These are phyloP conservation scores for Cerceris ruficornis DNA, from an alignment of 2,888 invertebrate species.

Conservation along the genomic window DNA sequence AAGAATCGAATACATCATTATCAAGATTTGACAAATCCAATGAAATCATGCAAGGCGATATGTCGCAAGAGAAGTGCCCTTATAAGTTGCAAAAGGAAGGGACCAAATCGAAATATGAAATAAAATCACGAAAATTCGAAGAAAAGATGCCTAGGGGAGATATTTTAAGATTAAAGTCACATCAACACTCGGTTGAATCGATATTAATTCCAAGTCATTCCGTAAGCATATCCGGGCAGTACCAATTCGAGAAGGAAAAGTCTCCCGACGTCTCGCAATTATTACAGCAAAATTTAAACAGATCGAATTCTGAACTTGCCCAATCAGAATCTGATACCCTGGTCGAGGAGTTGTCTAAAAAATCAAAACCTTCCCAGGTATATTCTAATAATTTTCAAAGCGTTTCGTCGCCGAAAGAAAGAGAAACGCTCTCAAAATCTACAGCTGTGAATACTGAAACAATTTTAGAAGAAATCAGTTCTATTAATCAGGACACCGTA, in stretches of 20 bases:
- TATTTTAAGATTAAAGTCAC: conserved; percentile 66
- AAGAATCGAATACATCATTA: conserved; percentile 58
- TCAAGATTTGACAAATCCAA: conserved; percentile 45
- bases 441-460: conserved; percentile 41
- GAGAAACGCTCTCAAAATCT: conserved; percentile 39
- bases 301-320: conserved; percentile 63
- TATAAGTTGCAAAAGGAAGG: conserved; percentile 38
- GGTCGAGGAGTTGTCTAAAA: conserved; percentile 77
- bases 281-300: conserved; percentile 43
- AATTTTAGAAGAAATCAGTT: conserved; percentile 56
- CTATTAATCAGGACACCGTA: conserved; percentile 50
- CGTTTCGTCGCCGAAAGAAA: conserved; percentile 30
- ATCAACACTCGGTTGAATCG: conserved; percentile 68
- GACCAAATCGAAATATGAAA: conserved; percentile 71
- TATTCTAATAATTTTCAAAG: conserved; percentile 44
- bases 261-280: conserved; percentile 37
- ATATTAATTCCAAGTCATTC: conserved; percentile 64
- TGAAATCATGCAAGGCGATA: conserved; percentile 38
- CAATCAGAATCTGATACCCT: conserved; percentile 77
- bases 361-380: conserved; percentile 65
- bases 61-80: conserved; percentile 39
- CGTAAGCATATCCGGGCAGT: conserved; percentile 45
- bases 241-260: conserved; percentile 52
- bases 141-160: conserved; percentile 78
- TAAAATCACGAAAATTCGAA: conserved; percentile 77